Evolutionary conservation across 2,113 vertebrate genomes (phyloP).

Genomic region (Catharus minimus): DNA sequence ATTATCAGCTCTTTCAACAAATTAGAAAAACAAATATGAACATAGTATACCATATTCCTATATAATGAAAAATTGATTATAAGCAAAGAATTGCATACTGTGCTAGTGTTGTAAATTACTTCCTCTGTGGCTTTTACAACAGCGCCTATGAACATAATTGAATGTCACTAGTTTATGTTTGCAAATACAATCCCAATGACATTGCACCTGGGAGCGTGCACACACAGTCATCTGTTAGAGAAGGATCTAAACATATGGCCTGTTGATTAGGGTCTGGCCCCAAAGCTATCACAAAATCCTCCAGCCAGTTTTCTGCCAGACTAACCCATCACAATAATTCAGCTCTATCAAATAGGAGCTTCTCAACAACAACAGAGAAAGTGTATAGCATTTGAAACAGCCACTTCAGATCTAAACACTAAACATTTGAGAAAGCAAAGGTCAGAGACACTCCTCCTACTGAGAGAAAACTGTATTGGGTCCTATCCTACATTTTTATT

Average conservation of each 20-base stretch:
- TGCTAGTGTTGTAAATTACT: slow-evolving; percentile 71
- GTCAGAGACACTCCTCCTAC: not conserved
- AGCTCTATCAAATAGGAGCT: slow-evolving; percentile 32
- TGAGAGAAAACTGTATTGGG: not conserved
- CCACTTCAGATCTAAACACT: slow-evolving; percentile 1
- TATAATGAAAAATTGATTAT: slow-evolving; percentile 74
- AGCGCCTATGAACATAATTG: slow-evolving; percentile 76
- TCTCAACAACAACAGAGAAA: not conserved
- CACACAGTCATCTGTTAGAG: slow-evolving; percentile 60
- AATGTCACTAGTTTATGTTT: slow-evolving; percentile 77
- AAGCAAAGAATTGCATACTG: slow-evolving; percentile 68
- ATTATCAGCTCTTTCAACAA: slow-evolving; percentile 23
- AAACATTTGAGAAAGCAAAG: slow-evolving; percentile 30
- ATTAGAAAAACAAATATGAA: slow-evolving; percentile 65
- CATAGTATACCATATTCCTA: slow-evolving; percentile 50
- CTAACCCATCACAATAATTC: slow-evolving; percentile 45
- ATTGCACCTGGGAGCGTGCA: slow-evolving; percentile 69
- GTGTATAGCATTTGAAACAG: not conserved
- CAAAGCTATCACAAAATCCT: slow-evolving; percentile 60
- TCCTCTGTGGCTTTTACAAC: slow-evolving; percentile 77
- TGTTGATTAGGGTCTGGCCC: slow-evolving; percentile 65
- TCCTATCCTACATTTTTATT: not conserved
- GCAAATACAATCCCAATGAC: slow-evolving; percentile 75
- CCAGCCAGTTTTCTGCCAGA: slow-evolving; percentile 55
- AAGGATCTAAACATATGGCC: slow-evolving; percentile 71